phyloP scores from a whole-genome alignment of 2,797 vertebrate species.

The Dermochelys coriacea region DNA sequence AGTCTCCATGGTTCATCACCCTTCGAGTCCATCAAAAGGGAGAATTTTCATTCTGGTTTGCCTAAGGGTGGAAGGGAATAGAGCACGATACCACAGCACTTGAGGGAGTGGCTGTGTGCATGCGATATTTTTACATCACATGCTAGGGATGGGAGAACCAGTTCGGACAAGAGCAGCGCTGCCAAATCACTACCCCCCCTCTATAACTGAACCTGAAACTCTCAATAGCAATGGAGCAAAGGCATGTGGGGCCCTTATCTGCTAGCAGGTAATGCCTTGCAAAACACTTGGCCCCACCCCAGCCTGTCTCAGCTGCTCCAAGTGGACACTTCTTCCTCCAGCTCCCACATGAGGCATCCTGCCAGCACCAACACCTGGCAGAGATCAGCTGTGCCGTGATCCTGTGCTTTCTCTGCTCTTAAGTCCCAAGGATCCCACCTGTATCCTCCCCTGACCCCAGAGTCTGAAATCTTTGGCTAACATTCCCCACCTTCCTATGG shows the following conservation, averaged over 20 bases:
- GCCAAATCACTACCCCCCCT: neutral
- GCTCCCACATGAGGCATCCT: neutral
- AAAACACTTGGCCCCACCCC: neutral
- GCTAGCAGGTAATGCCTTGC: neutral
- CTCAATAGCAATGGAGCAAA: neutral
- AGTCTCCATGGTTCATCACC: neutral
- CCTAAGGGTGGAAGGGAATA: neutral
- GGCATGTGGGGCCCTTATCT: too few species aligned
- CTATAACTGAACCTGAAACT: neutral
- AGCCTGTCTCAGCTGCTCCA: neutral
- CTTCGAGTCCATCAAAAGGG: neutral
- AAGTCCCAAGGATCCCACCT: too few species aligned
- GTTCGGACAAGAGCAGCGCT: neutral
- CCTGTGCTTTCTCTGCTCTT: neutral
- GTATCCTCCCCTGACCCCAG: too few species aligned
- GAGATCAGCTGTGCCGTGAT: neutral
- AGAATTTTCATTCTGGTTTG: neutral
- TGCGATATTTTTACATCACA: neutral
- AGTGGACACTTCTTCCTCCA: neutral
- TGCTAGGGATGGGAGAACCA: neutral
- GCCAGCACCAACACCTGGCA: neutral
- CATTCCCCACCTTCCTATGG: too few species aligned
- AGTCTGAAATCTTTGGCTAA: too few species aligned
- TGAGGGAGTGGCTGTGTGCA: neutral
- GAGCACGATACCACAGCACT: neutral